A percentile compares a stretch with the other conserved stretches of the same genome.
These are phyloP conservation scores for rat (Rattus norvegicus) DNA, from an alignment of 2,113 vertebrate species.

Conservation along the genomic window DNA sequence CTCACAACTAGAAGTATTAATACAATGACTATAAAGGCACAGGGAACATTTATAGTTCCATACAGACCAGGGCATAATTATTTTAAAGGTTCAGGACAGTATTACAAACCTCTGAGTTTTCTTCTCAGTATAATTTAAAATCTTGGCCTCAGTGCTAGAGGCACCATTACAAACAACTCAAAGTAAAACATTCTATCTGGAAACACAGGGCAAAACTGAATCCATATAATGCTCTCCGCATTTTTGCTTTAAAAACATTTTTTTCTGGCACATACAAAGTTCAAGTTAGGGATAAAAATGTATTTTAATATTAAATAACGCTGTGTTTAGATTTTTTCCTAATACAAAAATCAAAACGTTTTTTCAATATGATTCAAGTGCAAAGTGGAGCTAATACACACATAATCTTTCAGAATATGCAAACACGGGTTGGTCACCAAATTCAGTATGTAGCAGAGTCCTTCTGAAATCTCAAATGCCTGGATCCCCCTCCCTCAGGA, in stretches of 20 bases:
- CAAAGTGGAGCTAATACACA: conserved; percentile 30
- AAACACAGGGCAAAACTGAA: conserved; percentile 34
- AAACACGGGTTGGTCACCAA: neutral
- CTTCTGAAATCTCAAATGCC: neutral
- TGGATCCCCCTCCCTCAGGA: neutral
- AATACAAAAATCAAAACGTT: neutral
- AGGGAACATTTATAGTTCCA: neutral
- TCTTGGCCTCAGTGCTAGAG: neutral
- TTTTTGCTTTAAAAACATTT: conserved; percentile 52
- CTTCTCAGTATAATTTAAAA: conserved; percentile 31
- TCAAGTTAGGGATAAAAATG: conserved; percentile 17
- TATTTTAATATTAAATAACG: conserved; percentile 7
- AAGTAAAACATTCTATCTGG: neutral
- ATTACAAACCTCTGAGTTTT: conserved; percentile 52
- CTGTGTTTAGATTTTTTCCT: conserved; percentile 26
- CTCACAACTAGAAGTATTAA: conserved; percentile 3
- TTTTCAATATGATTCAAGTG: conserved; percentile 10
- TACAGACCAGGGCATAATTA: conserved; percentile 16
- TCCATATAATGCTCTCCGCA: neutral
- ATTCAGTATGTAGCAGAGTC: neutral
- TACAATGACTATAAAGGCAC: conserved; percentile 23
- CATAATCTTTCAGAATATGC: neutral
- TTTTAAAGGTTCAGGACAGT: conserved; percentile 29
- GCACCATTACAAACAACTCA: conserved; percentile 39
- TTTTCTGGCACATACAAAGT: neutral